Base-by-base conservation (phyloP, 2,888 invertebrate genomes). In the Pachliopta kotzebuea region DNA sequence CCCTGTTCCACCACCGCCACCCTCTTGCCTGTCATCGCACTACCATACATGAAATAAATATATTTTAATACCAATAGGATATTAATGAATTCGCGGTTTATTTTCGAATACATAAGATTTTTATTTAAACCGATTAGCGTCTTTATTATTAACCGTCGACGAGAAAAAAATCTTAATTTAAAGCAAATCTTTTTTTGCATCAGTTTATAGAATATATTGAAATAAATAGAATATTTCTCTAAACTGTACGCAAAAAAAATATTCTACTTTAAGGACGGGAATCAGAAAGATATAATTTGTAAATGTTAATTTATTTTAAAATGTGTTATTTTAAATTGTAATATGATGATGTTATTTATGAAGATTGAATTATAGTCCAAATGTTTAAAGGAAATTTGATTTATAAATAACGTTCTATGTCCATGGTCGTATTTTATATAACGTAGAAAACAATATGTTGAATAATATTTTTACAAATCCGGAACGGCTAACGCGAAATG, bases 1-100 rank as follows among this genome's bases (percentile, higher is more conserved):
- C 84, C 83, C 81, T 77, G 69, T 42, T 65, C 54, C 21, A 18
- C 62, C 57, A 42, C 45, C 57, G 65, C 72, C 70, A 60, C 69
- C 26, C 68, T 68, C 58, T 68, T 54, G 18, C 59, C 52, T 24
- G 53, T 55, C 63, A 49, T 31, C 60, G 20, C 37, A 26, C 49
- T 63, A 37, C 42, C 55, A 57, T 67, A 72, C 53, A 54, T 65
- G 72, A 71, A 70, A 71, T 72, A 71, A 73, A 70, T 63, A 57
- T 60, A 11, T 62, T 56, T 52, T 26, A 59, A 64, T 55, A 23
- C 45, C 37, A 56, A 60, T 50, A 56, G 8, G 29, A 56, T 70
- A 67, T 59, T 59, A 66, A 53, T 64, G 55, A 55, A 58, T 21
- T 7, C 21, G 20, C 2, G 11, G 21, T 52, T 52, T 21, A 52